These are phyloP conservation scores for Dufourea novaeangliae DNA, from an alignment of 1,140 invertebrate genomes.

Conservation along the genomic window DNA sequence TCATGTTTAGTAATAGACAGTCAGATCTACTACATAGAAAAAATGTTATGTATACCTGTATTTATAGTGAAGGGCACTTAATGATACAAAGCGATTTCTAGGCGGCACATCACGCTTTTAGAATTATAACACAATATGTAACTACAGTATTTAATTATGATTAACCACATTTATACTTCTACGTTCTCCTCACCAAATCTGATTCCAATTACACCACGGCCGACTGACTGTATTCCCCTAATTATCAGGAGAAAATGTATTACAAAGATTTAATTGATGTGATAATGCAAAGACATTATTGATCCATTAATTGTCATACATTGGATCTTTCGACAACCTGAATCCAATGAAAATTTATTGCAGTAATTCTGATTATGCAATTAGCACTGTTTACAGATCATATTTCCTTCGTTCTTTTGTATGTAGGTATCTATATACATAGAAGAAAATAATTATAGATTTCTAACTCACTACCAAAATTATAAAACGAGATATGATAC, in stretches of 20 bases:
- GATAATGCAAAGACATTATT: no score
- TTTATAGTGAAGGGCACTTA: neutral
- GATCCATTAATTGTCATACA: neutral
- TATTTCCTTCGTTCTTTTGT: neutral
- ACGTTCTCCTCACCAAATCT: neutral
- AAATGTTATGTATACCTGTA: constrained; percentile 2
- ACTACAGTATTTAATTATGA: neutral
- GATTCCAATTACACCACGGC: neutral
- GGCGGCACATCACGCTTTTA: neutral
- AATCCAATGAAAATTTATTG: neutral
- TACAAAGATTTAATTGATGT: neutral
- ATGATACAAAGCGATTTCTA: neutral
- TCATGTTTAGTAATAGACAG: neutral
- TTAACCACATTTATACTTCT: neutral
- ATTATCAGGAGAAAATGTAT: neutral
- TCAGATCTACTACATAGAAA: neutral
- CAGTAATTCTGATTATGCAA: neutral
- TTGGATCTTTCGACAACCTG: neutral
- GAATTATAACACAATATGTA: neutral
- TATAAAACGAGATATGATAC: constrained; percentile 14
- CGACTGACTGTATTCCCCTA: no score
- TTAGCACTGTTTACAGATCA: neutral
- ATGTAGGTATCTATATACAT: neutral
- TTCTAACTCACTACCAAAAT: neutral
- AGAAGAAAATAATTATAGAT: neutral